Conservation (phyloP, 1,140 invertebrate species). For the Scylla paramamosain region DNA sequence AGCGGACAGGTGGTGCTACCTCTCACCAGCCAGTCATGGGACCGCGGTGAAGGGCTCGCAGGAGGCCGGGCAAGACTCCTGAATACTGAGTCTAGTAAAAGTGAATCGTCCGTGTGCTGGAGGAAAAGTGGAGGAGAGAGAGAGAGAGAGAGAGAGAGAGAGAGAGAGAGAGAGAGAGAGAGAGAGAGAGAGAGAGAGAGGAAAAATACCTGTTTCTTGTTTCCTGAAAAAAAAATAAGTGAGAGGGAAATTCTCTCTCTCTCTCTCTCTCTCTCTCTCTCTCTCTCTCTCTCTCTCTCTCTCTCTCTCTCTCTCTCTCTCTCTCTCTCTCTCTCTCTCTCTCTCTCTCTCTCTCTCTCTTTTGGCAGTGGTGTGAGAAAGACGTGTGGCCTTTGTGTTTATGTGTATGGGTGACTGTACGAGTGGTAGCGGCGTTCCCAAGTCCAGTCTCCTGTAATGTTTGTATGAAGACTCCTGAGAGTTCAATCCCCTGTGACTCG, state of each 20-base stretch:
- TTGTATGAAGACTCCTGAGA: neutral
- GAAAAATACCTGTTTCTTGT: no score
- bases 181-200: no score
- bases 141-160: no score
- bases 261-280: slow-evolving; percentile 37
- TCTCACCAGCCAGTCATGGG: no score
- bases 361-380: neutral
- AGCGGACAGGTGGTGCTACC: no score
- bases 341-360: slow-evolving; percentile 31
- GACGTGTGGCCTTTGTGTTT: neutral
- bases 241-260: neutral
- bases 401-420: neutral
- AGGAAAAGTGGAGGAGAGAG: no score
- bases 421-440: neutral
- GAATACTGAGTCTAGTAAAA: no score
- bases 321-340: slow-evolving; percentile 36
- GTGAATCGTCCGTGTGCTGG: no score
- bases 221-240: no score
- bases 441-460: neutral
- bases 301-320: slow-evolving; percentile 41
- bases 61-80: no score
- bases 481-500: neutral
- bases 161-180: no score
- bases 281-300: slow-evolving; percentile 41
- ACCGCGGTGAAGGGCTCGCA: no score